Conservation (phyloP, 2,113 vertebrate genomes). For the Charina bottae region DNA sequence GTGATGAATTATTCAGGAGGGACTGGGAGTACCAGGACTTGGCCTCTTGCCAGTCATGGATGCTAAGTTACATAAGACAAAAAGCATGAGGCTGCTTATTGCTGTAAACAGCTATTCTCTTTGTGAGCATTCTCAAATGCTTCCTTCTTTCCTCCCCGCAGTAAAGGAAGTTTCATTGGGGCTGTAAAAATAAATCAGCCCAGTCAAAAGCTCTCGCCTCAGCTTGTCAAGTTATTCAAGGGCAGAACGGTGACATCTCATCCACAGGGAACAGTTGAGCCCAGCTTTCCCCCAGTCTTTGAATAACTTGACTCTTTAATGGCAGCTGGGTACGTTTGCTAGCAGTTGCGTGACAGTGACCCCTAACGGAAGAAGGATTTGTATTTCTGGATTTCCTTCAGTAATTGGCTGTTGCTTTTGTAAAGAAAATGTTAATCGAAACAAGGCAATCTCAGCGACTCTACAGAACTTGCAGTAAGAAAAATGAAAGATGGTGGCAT, state of each 20-base stretch:
- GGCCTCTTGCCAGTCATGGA: conserved; percentile 76
- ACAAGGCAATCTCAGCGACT: not conserved
- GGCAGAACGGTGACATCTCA: conserved; percentile 14
- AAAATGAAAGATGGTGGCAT: not conserved
- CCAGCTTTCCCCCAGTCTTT: not conserved
- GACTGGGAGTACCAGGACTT: conserved; percentile 75
- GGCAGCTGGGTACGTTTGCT: not conserved
- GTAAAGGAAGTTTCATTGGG: conserved; percentile 62
- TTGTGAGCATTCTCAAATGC: conserved; percentile 63
- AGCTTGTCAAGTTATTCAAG: conserved; percentile 47
- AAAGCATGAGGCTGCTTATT: conserved; percentile 74
- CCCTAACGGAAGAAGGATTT: conserved; percentile 22
- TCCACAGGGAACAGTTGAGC: not conserved
- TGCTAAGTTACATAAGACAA: conserved; percentile 77
- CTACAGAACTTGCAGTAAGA: not conserved
- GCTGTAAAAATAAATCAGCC: conserved; percentile 56
- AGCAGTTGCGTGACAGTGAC: conserved; percentile 14
- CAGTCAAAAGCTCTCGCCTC: conserved; percentile 46
- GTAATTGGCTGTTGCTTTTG: not conserved
- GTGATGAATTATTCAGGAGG: conserved; percentile 80
- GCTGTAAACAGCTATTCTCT: conserved; percentile 77
- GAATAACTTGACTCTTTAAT: conserved; percentile 1
- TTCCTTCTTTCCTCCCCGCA: conserved; percentile 42
- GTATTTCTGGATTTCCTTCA: not conserved
- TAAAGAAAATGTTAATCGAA: not conserved